Conservation (phyloP, 2,797 vertebrate genomes). For the Pangasius sanitwongsei region DNA sequence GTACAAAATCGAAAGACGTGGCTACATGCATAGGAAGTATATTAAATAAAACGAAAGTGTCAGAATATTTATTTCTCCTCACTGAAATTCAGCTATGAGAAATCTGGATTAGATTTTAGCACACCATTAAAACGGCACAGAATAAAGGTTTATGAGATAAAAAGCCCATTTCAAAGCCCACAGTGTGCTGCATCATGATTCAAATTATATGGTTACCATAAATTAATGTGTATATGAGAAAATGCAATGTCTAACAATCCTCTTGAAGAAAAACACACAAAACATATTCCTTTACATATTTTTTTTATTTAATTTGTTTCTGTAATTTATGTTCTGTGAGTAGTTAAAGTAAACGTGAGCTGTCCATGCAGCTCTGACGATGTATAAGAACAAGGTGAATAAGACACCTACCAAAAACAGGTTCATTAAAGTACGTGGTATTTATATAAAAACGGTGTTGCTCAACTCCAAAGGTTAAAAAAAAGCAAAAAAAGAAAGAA, state of each 20-base stretch:
- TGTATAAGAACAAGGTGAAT: slow-evolving; percentile 45
- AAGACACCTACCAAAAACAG: slow-evolving; percentile 32
- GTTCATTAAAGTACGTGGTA: slow-evolving; percentile 59
- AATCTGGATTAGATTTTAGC: neutral
- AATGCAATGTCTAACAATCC: too few species aligned
- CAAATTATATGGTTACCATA: neutral
- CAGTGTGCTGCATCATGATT: neutral
- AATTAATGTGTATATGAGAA: neutral
- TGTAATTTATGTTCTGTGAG: neutral
- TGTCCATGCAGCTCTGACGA: slow-evolving; percentile 39
- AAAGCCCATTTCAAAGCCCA: neutral
- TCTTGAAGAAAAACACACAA: neutral
- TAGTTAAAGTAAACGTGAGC: slow-evolving; percentile 43
- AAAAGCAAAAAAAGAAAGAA: too few species aligned
- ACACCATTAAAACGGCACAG: too few species aligned
- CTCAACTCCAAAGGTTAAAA: slow-evolving; percentile 42
- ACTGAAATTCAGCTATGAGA: neutral
- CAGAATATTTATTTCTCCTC: neutral
- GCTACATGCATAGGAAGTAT: neutral
- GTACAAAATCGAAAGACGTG: neutral
- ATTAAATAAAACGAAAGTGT: neutral
- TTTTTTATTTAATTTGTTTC: neutral
- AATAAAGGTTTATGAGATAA: neutral
- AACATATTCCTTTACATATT: too few species aligned
- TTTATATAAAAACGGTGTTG: slow-evolving; percentile 41